A percentile compares a stretch with the other conserved stretches of the same genome.
Evolutionary conservation across 2,888 invertebrate genomes (phyloP).

Genomic region (Allolobophora icterica): DNA sequence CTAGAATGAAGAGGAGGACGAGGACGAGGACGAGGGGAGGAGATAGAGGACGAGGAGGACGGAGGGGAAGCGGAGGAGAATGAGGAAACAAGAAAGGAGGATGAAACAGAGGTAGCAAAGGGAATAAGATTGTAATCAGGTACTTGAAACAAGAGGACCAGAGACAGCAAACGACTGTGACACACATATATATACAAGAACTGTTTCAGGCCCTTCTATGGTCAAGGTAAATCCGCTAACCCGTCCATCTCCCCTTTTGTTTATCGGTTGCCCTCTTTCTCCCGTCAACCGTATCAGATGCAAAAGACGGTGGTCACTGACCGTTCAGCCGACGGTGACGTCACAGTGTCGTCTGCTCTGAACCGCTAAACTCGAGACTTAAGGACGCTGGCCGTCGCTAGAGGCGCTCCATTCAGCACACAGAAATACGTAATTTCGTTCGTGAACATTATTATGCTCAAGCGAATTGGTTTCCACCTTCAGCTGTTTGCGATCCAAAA

Average conservation of each 20-base stretch:
- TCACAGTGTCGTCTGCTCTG: conserved; percentile 10
- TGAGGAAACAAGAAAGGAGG: not conserved
- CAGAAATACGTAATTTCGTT: not conserved
- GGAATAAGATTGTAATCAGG: not conserved
- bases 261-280: not conserved
- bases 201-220: no score
- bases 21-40: not conserved
- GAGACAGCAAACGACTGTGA: not conserved
- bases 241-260: not conserved
- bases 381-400: no score
- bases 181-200: not conserved
- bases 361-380: not conserved
- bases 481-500: not conserved
- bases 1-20: not conserved
- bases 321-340: not conserved
- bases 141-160: not conserved
- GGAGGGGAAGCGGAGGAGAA: not conserved
- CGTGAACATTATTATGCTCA: no score
- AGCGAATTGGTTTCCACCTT: not conserved
- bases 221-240: no score
- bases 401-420: no score
- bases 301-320: not conserved
- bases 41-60: not conserved
- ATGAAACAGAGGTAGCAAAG: not conserved
- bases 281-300: conserved; percentile 1